These are phyloP conservation scores for Mesocricetus auratus DNA, from an alignment of 2,113 vertebrate species.

Conservation along the genomic window DNA sequence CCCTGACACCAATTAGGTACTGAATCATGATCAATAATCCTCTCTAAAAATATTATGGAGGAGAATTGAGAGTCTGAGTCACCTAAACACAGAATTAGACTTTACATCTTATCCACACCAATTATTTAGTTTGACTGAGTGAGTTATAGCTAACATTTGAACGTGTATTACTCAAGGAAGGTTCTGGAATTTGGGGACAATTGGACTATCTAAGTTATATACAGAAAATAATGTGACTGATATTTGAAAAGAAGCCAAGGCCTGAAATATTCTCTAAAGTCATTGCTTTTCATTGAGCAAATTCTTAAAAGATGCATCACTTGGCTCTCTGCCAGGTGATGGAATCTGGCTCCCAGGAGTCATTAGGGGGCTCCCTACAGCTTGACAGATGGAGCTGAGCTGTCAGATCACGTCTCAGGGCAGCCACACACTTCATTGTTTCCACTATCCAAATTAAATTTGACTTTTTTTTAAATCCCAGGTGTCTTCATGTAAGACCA, in stretches of 20 bases:
- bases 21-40: conserved; percentile 56
- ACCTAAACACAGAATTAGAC: neutral
- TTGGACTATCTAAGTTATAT: conserved; percentile 7
- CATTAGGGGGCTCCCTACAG: conserved; percentile 44
- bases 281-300: neutral
- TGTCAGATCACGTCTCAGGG: conserved; percentile 70
- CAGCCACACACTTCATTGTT: conserved; percentile 62
- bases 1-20: conserved; percentile 53
- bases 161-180: neutral
- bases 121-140: neutral
- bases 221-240: neutral
- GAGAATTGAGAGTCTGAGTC: neutral
- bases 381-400: conserved; percentile 66
- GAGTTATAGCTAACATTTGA: neutral
- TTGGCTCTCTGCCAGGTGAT: neutral
- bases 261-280: conserved; percentile 17
- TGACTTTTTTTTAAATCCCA: conserved; percentile 78
- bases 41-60: conserved; percentile 4
- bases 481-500: conserved; percentile 68
- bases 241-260: neutral
- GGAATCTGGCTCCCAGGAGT: conserved; percentile 59
- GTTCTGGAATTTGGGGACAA: neutral
- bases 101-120: neutral
- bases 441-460: conserved; percentile 73
- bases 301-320: conserved; percentile 7